A percentile compares a stretch with the other conserved stretches of the same genome.
Evolutionary conservation across 2,797 vertebrate genomes (phyloP).

Genomic region (Carapus acus): DNA sequence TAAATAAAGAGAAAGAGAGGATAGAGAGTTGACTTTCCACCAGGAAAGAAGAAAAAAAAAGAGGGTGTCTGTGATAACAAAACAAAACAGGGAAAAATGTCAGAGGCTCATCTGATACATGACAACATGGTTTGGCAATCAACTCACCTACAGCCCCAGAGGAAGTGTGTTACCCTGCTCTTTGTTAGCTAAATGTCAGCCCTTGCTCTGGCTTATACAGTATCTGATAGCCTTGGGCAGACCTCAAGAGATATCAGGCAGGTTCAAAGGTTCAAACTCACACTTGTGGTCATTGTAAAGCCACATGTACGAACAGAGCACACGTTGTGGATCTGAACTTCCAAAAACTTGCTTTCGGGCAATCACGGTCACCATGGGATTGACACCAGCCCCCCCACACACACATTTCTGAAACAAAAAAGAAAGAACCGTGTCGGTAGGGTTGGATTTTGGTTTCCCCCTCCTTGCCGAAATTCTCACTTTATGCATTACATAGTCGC

Average conservation of each 20-base stretch:
- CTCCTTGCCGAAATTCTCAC: background rate
- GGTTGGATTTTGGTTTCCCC: background rate
- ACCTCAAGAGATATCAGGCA: conserved; percentile 31
- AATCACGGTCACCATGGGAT: background rate
- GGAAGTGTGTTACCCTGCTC: conserved; percentile 45
- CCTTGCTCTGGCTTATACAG: conserved; percentile 46
- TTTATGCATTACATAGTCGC: background rate
- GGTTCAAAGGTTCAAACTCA: conserved; percentile 41
- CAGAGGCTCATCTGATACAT: conserved; percentile 62
- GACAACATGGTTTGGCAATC: conserved; percentile 44
- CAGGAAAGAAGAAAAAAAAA: conserved; percentile 4
- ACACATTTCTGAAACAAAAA: background rate
- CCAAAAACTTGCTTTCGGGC: conserved; percentile 6
- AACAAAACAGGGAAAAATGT: conserved; percentile 47
- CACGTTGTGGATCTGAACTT: conserved; percentile 12
- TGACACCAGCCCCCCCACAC: background rate
- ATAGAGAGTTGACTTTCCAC: conserved; percentile 47
- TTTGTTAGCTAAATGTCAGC: conserved; percentile 68
- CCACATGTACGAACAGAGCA: conserved; percentile 12
- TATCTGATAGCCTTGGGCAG: conserved; percentile 45
- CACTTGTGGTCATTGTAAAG: conserved; percentile 29
- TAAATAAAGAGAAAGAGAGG: conserved; percentile 49
- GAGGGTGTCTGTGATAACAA: conserved; percentile 39
- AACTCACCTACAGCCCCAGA: conserved; percentile 48
- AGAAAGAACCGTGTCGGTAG: background rate